phyloP scores from a whole-genome alignment of 2,797 vertebrate species.

The Acipenser transmontanus region DNA sequence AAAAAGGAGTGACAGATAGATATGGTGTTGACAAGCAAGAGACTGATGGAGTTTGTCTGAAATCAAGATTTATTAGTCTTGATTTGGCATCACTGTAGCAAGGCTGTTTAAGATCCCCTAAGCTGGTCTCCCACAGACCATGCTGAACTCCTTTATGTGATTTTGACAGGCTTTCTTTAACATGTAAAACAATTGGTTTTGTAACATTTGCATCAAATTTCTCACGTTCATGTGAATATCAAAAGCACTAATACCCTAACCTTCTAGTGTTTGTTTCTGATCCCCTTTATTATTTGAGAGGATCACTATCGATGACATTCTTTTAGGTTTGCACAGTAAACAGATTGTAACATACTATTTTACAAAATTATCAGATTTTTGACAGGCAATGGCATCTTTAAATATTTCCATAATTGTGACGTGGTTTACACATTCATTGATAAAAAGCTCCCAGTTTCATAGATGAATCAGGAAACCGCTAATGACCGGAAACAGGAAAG shows the following conservation, averaged over 20 bases:
- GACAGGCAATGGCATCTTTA: no score
- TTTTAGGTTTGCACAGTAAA: no score
- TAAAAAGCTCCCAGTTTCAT: no score
- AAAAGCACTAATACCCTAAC: no score
- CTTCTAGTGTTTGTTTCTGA: neutral
- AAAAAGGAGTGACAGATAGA: neutral
- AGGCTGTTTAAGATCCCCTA: neutral
- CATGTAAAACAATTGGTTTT: neutral
- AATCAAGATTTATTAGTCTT: conserved; percentile 1
- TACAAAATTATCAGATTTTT: no score
- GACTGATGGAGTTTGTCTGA: neutral
- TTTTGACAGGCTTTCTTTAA: neutral
- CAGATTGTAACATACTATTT: no score
- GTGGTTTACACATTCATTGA: no score
- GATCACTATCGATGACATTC: no score
- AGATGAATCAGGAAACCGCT: no score
- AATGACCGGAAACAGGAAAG: no score
- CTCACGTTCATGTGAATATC: neutral
- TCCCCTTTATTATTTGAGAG: no score
- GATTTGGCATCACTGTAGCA: neutral
- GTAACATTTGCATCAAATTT: neutral
- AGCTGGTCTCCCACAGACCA: neutral
- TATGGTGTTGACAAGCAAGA: neutral
- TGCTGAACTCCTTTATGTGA: neutral
- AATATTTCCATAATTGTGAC: no score